Conservation (phyloP, 2,888 invertebrate species). For the Hirtodrosophila confusa region DNA sequence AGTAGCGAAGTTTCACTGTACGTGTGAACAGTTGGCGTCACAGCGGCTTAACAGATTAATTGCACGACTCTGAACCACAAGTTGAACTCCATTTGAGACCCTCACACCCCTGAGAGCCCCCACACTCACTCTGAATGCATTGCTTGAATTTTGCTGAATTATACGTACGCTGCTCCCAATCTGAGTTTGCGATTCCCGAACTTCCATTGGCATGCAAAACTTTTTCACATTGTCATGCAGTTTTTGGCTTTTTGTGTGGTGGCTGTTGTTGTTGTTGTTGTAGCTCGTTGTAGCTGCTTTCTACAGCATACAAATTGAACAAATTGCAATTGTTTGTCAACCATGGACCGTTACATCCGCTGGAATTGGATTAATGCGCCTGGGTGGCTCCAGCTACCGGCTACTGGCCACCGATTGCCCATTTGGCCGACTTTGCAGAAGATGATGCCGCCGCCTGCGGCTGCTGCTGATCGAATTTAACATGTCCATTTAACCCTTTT, state of each 20-base stretch:
- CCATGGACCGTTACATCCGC: conserved; percentile 83
- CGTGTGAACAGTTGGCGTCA: conserved; percentile 52
- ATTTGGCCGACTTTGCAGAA: neutral
- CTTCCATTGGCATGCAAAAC: conserved; percentile 49
- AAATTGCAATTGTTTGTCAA: conserved; percentile 80
- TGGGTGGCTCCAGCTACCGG: conserved; percentile 38
- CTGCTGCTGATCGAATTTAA: conserved; percentile 58
- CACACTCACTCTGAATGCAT: conserved; percentile 5
- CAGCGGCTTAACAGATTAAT: conserved; percentile 74
- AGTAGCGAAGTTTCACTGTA: neutral
- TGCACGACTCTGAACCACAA: conserved; percentile 49
- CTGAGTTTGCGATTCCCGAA: conserved; percentile 26
- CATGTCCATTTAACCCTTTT: conserved; percentile 75
- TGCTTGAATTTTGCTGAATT: conserved; percentile 18
- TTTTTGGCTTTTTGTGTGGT: conserved; percentile 23
- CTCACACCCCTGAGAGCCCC: neutral
- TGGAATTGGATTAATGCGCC: conserved; percentile 75
- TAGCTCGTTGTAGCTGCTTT: conserved; percentile 18
- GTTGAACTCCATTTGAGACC: conserved; percentile 11
- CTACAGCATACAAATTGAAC: conserved; percentile 20
- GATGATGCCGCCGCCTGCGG: conserved; percentile 12
- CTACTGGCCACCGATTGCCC: neutral
- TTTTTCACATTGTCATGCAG: conserved; percentile 67
- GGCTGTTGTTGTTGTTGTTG: neutral
- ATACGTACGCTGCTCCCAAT: conserved; percentile 36